phyloP scores from a whole-genome alignment of 1,140 invertebrate genomes.

The Sipha flava region DNA sequence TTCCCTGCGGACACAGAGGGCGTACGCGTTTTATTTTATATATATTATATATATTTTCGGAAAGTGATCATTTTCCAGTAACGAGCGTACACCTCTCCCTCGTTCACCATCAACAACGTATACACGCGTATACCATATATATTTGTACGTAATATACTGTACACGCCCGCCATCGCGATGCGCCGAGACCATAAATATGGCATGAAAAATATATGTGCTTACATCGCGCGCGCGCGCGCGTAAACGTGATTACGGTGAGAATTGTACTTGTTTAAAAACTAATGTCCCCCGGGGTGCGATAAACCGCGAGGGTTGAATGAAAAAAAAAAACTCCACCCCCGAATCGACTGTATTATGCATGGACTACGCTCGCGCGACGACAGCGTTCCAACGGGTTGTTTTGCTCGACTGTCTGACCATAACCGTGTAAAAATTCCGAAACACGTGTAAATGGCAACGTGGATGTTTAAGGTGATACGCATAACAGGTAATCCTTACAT shows the following conservation, averaged over 20 bases:
- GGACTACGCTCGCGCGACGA: neutral
- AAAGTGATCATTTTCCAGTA: neutral
- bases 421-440: no score
- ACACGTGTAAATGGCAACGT: no score
- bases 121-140: neutral
- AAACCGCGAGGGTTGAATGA: neutral
- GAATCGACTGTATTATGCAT: neutral
- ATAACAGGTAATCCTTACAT: no score
- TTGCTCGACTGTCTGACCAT: no score
- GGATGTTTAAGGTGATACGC: no score
- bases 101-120: neutral
- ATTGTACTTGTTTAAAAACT: slow-evolving; percentile 30
- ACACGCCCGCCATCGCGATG: neutral
- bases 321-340: neutral
- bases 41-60: neutral
- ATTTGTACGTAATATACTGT: neutral
- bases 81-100: no score
- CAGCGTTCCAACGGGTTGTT: no score
- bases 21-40: neutral
- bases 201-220: slow-evolving; percentile 10
- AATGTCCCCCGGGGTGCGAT: slow-evolving; percentile 29
- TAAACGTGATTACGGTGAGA: slow-evolving; percentile 31
- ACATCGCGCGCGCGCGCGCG: neutral
- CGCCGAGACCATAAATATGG: neutral
- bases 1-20: neutral